These are phyloP conservation scores for Cheilosia variabilis DNA, from an alignment of 2,888 invertebrate genomes.

Conservation along the genomic window DNA sequence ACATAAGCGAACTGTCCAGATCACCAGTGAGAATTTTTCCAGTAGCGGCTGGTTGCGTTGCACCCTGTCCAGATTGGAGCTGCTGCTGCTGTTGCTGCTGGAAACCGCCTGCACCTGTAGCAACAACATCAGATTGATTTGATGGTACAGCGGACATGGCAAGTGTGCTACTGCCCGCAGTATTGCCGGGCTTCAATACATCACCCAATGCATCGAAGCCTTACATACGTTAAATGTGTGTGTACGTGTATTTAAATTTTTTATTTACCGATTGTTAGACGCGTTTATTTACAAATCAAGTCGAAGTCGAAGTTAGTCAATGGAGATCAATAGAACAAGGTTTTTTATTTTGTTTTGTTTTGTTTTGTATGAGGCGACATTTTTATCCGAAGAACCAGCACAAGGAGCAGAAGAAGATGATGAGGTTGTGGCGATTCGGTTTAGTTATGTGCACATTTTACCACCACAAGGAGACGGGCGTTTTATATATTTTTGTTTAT, in stretches of 20 bases:
- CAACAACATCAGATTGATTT: constrained; percentile 82
- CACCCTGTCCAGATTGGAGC: constrained; percentile 82
- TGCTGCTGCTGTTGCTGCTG: constrained; percentile 82
- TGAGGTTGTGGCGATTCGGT: constrained; percentile 25
- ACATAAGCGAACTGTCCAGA: constrained; percentile 96
- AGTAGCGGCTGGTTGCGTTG: constrained; percentile 84
- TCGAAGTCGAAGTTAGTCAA: constrained; percentile 42
- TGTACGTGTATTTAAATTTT: constrained; percentile 65
- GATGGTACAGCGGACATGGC: constrained; percentile 76
- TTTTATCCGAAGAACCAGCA: constrained; percentile 49
- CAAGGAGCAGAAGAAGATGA: constrained; percentile 32
- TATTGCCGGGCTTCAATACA: constrained; percentile 87
- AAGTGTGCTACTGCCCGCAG: constrained; percentile 76
- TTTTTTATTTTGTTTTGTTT: constrained; percentile 34
- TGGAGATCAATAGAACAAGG: constrained; percentile 5
- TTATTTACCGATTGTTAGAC: constrained; percentile 44
- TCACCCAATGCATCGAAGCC: constrained; percentile 91
- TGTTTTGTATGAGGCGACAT: constrained; percentile 28
- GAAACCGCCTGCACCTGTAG: constrained; percentile 80
- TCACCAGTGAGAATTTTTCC: constrained; percentile 95
- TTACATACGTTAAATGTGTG: constrained; percentile 79
- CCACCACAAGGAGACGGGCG: constrained; percentile 49
- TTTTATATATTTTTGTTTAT: constrained; percentile 15
- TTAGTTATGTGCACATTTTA: constrained; percentile 52
- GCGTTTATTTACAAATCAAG: constrained; percentile 56